Conservation (phyloP, 2,888 invertebrate species). For the Poecilobothrus nobilitatus region DNA sequence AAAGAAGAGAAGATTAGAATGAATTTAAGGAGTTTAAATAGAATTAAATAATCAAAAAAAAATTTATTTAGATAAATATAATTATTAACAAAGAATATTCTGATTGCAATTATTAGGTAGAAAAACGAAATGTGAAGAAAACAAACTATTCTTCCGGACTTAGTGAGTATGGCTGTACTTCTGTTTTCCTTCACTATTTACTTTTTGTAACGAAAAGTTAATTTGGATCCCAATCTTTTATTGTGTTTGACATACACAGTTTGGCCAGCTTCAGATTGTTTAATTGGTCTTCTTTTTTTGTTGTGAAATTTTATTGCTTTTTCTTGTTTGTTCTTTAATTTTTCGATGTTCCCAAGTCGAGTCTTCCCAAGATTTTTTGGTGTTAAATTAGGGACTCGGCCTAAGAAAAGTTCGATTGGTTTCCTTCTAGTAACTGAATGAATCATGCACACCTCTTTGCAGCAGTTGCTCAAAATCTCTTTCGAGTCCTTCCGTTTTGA, state of each 20-base stretch:
- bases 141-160: slow-evolving; percentile 16
- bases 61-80: too few species aligned
- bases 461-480: slow-evolving; percentile 21
- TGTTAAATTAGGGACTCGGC: slow-evolving; percentile 18
- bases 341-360: slow-evolving; percentile 19
- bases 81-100: too few species aligned
- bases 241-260: slow-evolving; percentile 18
- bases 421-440: slow-evolving; percentile 21
- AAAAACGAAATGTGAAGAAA: too few species aligned
- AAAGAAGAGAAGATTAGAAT: not conserved
- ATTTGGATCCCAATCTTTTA: slow-evolving; percentile 19
- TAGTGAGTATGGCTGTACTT: slow-evolving; percentile 15
- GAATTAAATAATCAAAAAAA: too few species aligned
- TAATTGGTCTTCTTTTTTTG: slow-evolving; percentile 18
- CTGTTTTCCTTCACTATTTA: slow-evolving; percentile 19
- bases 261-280: slow-evolving; percentile 20
- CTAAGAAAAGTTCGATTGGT: slow-evolving; percentile 22
- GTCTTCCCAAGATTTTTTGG: slow-evolving; percentile 20
- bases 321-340: slow-evolving; percentile 19
- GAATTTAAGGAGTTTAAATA: too few species aligned
- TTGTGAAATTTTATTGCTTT: slow-evolving; percentile 20
- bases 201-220: slow-evolving; percentile 18
- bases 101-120: too few species aligned
- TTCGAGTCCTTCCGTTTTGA: slow-evolving; percentile 16
- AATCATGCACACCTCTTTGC: slow-evolving; percentile 19